Percentiles rank a stretch among this genome's conserved stretches.
Evolutionary conservation across 2,888 invertebrate genomes (phyloP).

Genomic region (Poecilobothrus nobilitatus): DNA sequence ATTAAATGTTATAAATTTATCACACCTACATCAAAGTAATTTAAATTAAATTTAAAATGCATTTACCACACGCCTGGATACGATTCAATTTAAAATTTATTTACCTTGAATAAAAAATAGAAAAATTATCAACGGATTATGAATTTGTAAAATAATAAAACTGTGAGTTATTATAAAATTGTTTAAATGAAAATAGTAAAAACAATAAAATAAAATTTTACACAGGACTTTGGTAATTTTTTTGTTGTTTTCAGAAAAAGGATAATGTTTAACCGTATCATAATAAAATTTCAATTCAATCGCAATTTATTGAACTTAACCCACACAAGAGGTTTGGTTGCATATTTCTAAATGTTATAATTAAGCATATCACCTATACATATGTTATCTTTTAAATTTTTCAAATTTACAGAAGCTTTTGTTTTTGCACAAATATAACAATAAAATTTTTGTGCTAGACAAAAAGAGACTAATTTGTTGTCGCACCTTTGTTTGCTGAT

Average conservation of each 20-base stretch:
- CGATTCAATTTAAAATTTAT: not conserved
- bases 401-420: not conserved
- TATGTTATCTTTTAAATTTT: not conserved
- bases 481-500: not conserved
- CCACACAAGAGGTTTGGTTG: not conserved
- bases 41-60: no score
- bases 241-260: not conserved
- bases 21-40: no score
- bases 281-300: not conserved
- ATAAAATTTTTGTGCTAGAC: not conserved
- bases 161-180: no score
- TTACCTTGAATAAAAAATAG: not conserved
- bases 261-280: not conserved
- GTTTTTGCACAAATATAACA: not conserved
- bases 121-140: not conserved
- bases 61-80: no score
- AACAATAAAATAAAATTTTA: not conserved
- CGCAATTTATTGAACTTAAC: not conserved
- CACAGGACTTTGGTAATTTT: no score
- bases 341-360: not conserved
- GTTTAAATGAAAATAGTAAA: not conserved
- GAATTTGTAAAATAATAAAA: not conserved
- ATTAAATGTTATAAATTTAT: no score
- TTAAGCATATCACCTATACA: not conserved
- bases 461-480: constrained; percentile 1